phyloP scores from a whole-genome alignment of 2,888 invertebrate genomes.

The Epinotia bilunana region DNA sequence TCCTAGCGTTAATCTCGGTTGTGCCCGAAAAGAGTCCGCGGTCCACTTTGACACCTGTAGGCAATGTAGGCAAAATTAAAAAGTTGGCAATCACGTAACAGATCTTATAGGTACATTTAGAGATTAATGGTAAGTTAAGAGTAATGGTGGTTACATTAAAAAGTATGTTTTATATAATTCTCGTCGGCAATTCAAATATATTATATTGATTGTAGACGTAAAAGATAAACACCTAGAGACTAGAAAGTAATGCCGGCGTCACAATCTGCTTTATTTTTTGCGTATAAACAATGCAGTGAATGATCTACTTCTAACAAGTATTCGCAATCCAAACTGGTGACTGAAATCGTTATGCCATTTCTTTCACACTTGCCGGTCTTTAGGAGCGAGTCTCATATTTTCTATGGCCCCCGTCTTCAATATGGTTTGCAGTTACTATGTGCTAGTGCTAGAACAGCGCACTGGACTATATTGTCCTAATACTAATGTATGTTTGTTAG shows the following conservation, averaged over 20 bases:
- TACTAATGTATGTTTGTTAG: conserved; percentile 7
- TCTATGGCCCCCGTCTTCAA: background rate
- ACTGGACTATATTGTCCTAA: conserved; percentile 12
- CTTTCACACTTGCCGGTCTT: background rate
- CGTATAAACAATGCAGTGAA: background rate
- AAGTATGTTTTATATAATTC: too few relatives aligned
- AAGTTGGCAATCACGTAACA: too few relatives aligned
- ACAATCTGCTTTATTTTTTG: background rate
- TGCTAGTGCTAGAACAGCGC: background rate
- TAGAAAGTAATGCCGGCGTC: conserved; percentile 10
- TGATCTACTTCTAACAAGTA: background rate
- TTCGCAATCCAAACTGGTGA: background rate
- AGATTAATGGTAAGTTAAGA: too few relatives aligned
- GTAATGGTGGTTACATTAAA: background rate
- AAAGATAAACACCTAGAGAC: conserved; percentile 15
- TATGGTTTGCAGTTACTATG: background rate
- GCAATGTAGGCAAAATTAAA: too few relatives aligned
- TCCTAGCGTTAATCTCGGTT: too few relatives aligned
- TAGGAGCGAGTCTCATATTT: background rate
- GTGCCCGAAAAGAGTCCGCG: too few relatives aligned
- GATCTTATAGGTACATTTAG: too few relatives aligned
- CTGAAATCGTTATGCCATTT: background rate
- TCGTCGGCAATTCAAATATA: background rate
- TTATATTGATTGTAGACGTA: background rate
- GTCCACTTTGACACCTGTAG: too few relatives aligned